Evolutionary conservation across 2,797 vertebrate species (phyloP), one percentile per base, ranked within the genome.

Genomic region (Hylomyscus alleni): DNA sequence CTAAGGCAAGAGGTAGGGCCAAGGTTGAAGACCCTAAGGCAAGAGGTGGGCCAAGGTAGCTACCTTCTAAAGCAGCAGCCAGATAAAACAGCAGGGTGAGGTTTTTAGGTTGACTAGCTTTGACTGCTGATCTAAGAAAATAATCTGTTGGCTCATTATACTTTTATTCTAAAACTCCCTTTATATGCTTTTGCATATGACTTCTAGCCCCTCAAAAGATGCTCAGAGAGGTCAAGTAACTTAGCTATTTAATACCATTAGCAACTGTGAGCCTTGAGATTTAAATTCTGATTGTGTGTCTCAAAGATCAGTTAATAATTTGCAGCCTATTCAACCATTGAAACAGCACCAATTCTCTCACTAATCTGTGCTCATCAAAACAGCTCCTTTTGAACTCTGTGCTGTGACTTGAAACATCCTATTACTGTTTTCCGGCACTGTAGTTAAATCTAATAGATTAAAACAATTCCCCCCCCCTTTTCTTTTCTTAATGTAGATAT

Each of bases 381-480:
- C 50, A 87, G 56, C 76, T 52, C 22, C 67, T 83, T 73, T 19
- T 56, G 29, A 93, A 91, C 37, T 91, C 9, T 62, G 37, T 29
- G 40, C 89, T 89, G 8, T 73, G 80, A 87, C 73, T 22, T 20
- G 52, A 89, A 86, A 58, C 20, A 76, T 93, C 58, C 54, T 26
- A 34, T 90, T 84, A 40, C 89, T 67, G 0, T 83, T 93, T 82
- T 94, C 24, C 91, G 75, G 91, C 52, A 84, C 75, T 84, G 0
- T 52, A 65, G 69, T 93, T 96, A 81, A 82, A 65, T 75, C 85
- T 17, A 95, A 62, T 88, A 93, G 60, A 89, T 88, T 85, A 56
- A 26, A 26, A 81, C 69, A 81, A 54, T 69, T 56, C 7, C 89
- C 56, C 90, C 0, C 7, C 89, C 56, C 90, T 1, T 58, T 82